Evolutionary conservation across 2,113 vertebrate genomes (phyloP), one percentile per base, ranked within the genome.

Genomic region (Danionella cerebrum): DNA sequence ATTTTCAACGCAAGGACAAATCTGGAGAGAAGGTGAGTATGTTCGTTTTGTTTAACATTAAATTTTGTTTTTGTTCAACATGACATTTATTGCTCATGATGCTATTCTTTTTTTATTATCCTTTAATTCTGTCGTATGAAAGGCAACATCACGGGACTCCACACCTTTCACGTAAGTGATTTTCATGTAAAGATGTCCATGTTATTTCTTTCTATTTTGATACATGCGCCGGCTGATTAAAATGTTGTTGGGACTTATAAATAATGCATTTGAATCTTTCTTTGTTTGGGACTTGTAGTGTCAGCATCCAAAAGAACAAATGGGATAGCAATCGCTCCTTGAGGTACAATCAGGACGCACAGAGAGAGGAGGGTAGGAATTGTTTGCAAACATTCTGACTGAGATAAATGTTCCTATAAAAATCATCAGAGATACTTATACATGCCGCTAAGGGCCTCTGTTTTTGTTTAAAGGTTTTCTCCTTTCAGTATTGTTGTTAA

Each of bases 291-390:
- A n/a, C 44, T 64, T 9, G 29, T 59, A 98, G 94, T 14, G 90
- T 97, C 48, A 96, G 93, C 52, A 41, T 91, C 78, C 95, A 94
- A 88, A 95, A 92, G 72, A 97, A 87, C 80, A 98, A 98, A 73
- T 98, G 96, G 96, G 95, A 98, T 84, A 89, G 87, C 69, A 85
- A 90, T 64, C 90, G 95, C 29, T 97, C 96, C 12, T 78, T 97
- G 82, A 85, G 96, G 66, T 98, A 88, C 87, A 98, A 98, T 84
- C 96, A 98, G 77, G 96, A 98, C 12, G 92, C 93, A 73, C 96
- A 98, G 76, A 91, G 94, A 79, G 96, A 98, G 82, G 96, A 98
- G 71, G 96, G 96, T 97, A 73, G 38, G 59, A 24, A 48, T 6
- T 35, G 44, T 52, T 33, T 64, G 38, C 27, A 51, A 48, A 31